These are phyloP conservation scores for Brachionus rubens DNA, from an alignment of 1,140 invertebrate genomes.

Conservation along the genomic window DNA sequence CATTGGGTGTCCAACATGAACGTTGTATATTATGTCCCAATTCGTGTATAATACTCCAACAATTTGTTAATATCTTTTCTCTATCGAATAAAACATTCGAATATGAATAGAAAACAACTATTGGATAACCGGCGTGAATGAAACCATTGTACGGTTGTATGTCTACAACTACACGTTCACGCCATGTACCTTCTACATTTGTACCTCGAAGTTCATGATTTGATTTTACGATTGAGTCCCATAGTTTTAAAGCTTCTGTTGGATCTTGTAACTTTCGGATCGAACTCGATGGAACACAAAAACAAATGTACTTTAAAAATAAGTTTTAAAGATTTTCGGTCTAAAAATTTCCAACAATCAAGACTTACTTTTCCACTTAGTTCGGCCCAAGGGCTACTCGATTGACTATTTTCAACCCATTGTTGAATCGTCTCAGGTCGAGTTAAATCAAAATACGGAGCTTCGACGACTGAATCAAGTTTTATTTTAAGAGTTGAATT, in stretches of 20 bases:
- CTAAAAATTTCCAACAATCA: neutral
- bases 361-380: slow-evolving; percentile 32
- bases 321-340: neutral
- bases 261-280: slow-evolving; percentile 47
- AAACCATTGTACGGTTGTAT: slow-evolving; percentile 47
- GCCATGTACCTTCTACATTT: slow-evolving; percentile 33
- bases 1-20: slow-evolving; percentile 48
- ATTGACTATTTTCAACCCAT: neutral
- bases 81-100: neutral
- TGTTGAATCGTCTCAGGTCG: slow-evolving; percentile 2
- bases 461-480: slow-evolving; percentile 11
- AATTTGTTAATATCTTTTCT: slow-evolving; percentile 12
- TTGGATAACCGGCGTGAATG: slow-evolving; percentile 51
- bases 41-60: slow-evolving; percentile 50
- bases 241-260: slow-evolving; percentile 46
- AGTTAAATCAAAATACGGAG: slow-evolving; percentile 16
- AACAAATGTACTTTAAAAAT: slow-evolving; percentile 45
- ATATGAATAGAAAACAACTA: slow-evolving; percentile 45
- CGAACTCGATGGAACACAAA: slow-evolving; percentile 49
- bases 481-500: slow-evolving; percentile 22
- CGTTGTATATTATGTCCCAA: slow-evolving; percentile 51
- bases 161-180: slow-evolving; percentile 49
- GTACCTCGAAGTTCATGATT: slow-evolving; percentile 48
- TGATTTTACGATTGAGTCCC: slow-evolving; percentile 48
- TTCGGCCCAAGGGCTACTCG: slow-evolving; percentile 21